phyloP scores from a whole-genome alignment of 1,140 invertebrate genomes.

The Drosophila albomicans region DNA sequence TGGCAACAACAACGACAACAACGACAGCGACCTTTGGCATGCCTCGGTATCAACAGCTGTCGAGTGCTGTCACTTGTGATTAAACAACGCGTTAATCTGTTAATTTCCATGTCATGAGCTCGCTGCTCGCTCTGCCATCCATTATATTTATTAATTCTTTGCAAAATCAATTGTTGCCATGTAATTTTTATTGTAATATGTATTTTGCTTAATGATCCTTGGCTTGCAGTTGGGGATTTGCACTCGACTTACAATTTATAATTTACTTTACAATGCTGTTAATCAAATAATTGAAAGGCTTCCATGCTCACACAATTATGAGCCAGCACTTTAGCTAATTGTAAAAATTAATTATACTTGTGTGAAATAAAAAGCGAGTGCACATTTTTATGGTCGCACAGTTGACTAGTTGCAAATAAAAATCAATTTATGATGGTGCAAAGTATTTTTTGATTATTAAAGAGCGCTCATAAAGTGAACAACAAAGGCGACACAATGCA shows the following conservation, averaged over 20 bases:
- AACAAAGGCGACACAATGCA: constrained; percentile 7
- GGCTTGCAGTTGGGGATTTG: constrained; percentile 5
- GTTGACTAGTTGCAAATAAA: constrained; percentile 8
- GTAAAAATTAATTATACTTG: constrained; percentile 3
- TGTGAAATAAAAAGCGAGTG: background rate
- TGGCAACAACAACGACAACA: background rate
- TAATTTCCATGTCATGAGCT: constrained; percentile 25
- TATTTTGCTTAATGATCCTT: constrained; percentile 34
- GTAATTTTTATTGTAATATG: background rate
- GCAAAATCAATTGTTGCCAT: constrained; percentile 34
- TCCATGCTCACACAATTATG: constrained; percentile 1
- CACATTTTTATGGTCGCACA: background rate
- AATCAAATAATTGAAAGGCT: constrained; percentile 18
- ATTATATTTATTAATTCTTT: constrained; percentile 38
- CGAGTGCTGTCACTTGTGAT: constrained; percentile 19
- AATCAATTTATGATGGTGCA: constrained; percentile 15
- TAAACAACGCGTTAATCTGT: constrained; percentile 46
- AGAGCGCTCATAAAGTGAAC: background rate
- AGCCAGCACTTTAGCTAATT: background rate
- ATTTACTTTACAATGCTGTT: constrained; percentile 10
- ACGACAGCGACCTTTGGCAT: constrained; percentile 4
- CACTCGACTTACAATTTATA: constrained; percentile 4
- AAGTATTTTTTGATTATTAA: constrained; percentile 39
- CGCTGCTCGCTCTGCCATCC: background rate
- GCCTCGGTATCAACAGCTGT: constrained; percentile 24